Evolutionary conservation across 2,888 invertebrate species (phyloP), one percentile per base, ranked within the genome.

Genomic region (Epinotia bilunana): DNA sequence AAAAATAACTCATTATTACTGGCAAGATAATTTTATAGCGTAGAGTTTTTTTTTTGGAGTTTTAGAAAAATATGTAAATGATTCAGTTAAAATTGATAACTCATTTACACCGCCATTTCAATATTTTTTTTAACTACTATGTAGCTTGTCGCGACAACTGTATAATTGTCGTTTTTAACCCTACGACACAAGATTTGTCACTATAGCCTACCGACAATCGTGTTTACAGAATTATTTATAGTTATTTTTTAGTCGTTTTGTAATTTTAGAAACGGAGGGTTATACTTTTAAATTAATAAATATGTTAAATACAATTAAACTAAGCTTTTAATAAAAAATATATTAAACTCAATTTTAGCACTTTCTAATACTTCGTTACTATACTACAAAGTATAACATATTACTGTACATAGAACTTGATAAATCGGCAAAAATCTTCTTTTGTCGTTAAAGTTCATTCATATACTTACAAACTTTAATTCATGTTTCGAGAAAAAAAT

Each of bases 341-440:
- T 68, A 68, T 58, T 58, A 43, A 58, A 39, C 28, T 28, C 33
- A 67, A 69, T 28, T 60, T 69, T 60, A 58, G 60, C 60, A 60
- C 60, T 28, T 46, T 69, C 68, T 69, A 69, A 60, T 69, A 69
- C 69, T 76, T 78, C 63, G 64, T 58, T 39, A 60, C 64, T 67
- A 64, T 53, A 67, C 11, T 67, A 69, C 6, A 20, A 65, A 76
- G 71, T 62, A 76, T 72, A 76, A 76, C 57, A 53, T 65, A 65
- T 62, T 53, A 64, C 49, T 64, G 49, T 64, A 46, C 9, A 64
- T 23, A 57, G 39, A 62, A 46, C 18, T 20, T 20, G 3, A 11
- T 39, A 33, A 18, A 33, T 55, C 28, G 53, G 65, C 28, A 53
- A 62, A 39, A 39, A 43, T 33, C 28, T 23, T 28, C 9, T 53